Evolutionary conservation across 2,113 vertebrate genomes (phyloP).

Genomic region (Onychostoma macrolepis): DNA sequence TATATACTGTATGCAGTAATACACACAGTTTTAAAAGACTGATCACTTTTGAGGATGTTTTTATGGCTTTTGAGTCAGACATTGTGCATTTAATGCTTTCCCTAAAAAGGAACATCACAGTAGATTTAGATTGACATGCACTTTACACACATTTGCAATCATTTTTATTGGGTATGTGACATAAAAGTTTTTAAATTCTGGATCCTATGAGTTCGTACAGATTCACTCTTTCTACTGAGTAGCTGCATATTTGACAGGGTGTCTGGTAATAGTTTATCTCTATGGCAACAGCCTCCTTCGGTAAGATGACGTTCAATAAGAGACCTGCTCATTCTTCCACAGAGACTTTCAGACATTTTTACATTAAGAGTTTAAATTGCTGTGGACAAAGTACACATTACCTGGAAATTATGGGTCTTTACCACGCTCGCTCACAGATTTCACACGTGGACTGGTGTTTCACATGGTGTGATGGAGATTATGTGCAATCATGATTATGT

Average conservation of each 20-base stretch:
- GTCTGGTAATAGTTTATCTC: not conserved
- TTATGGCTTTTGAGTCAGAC: not conserved
- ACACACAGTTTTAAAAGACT: not conserved
- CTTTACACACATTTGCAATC: not conserved
- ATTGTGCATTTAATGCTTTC: not conserved
- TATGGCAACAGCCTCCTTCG: slow-evolving; percentile 10
- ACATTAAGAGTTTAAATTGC: not conserved
- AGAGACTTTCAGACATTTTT: not conserved
- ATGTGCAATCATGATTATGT: not conserved
- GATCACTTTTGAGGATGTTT: not conserved
- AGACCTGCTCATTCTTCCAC: not conserved
- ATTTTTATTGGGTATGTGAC: not conserved
- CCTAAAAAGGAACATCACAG: not conserved
- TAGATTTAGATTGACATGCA: not conserved
- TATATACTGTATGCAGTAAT: not conserved
- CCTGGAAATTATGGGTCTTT: slow-evolving; percentile 9
- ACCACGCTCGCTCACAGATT: not conserved
- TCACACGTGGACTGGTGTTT: not conserved
- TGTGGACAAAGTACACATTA: slow-evolving; percentile 1
- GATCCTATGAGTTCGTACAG: not conserved
- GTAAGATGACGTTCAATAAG: not conserved
- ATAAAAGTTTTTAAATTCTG: not conserved
- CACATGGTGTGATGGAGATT: not conserved
- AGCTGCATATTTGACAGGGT: not conserved
- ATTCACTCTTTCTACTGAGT: not conserved